Conservation (phyloP, 1,140 invertebrate species). For the Papilio machaon region DNA sequence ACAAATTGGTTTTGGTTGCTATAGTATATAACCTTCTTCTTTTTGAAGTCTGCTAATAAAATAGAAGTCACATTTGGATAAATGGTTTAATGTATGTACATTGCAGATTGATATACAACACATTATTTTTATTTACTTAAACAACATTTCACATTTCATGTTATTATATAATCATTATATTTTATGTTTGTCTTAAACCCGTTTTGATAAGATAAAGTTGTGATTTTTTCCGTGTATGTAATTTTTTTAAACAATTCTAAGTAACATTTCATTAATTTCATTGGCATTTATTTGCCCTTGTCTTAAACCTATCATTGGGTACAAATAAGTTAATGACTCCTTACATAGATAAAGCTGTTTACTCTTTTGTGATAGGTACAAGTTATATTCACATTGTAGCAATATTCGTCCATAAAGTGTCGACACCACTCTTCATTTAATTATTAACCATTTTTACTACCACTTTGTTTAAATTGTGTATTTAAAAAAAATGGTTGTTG, state of each 20-base stretch:
- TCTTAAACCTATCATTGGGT: conserved; percentile 44
- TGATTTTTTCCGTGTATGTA: neutral
- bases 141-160: neutral
- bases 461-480: neutral
- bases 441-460: neutral
- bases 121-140: neutral
- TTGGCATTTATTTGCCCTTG: conserved; percentile 39
- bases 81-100: too few species aligned
- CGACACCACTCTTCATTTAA: neutral
- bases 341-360: conserved; percentile 71
- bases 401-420: conserved; percentile 20
- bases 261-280: conserved; percentile 30
- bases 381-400: conserved; percentile 31
- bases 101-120: neutral
- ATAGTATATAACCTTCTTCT: too few species aligned
- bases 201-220: conserved; percentile 1
- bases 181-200: neutral
- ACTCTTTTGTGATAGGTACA: conserved; percentile 44
- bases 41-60: too few species aligned
- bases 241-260: conserved; percentile 20
- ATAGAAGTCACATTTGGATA: too few species aligned
- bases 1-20: neutral
- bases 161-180: conserved; percentile 16
- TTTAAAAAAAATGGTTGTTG: conserved; percentile 46
- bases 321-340: conserved; percentile 61